A percentile compares a stretch with the other conserved stretches of the same genome.
Evolutionary conservation across 1,140 invertebrate genomes (phyloP).

Genomic region (Tetramorium simillimum): DNA sequence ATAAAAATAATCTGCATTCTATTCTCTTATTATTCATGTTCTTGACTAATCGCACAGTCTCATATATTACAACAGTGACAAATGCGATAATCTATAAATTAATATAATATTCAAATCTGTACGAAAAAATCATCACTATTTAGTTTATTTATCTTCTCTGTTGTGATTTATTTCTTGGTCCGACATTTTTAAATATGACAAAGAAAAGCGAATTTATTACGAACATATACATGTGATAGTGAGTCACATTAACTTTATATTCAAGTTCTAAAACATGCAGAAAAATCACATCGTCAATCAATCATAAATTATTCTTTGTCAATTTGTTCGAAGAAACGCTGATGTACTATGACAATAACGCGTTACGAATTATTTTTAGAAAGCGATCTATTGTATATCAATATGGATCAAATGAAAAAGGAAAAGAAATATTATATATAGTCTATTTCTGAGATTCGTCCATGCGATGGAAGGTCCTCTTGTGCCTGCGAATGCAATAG

Average conservation of each 20-base stretch:
- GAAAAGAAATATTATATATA: background rate
- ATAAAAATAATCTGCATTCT: background rate
- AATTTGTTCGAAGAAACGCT: background rate
- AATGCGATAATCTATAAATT: background rate
- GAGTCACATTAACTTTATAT: background rate
- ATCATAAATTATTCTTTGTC: background rate
- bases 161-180: background rate
- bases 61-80: background rate
- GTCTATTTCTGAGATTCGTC: slow-evolving; percentile 20
- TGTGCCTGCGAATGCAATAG: slow-evolving; percentile 81
- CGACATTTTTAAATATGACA: background rate
- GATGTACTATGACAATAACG: background rate
- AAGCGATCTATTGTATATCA: background rate
- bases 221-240: background rate
- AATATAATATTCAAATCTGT: background rate
- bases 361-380: background rate
- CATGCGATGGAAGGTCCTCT: slow-evolving; percentile 78
- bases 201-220: background rate
- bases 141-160: background rate
- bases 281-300: background rate
- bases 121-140: background rate
- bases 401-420: background rate
- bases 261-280: background rate
- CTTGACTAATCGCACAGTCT: background rate
- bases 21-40: background rate